Conservation (phyloP, 2,797 vertebrate genomes). For the Poecile montanus region DNA sequence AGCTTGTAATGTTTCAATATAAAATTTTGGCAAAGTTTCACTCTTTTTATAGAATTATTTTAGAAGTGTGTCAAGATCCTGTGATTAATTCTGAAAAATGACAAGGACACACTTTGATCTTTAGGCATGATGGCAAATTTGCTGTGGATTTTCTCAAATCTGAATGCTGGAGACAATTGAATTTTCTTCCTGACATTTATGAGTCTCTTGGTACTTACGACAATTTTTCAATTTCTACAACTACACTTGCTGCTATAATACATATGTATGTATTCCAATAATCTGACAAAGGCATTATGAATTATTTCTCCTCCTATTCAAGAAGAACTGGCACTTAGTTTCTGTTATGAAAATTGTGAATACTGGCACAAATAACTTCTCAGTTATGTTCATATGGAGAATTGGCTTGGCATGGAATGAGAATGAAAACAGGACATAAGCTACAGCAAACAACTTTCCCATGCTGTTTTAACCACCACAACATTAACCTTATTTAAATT, state of each 20-base stretch:
- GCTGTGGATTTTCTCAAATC: background rate
- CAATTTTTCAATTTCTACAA: conserved; percentile 16
- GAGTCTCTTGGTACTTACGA: background rate
- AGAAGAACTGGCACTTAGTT: background rate
- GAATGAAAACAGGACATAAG: conserved; percentile 10
- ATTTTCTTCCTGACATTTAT: background rate
- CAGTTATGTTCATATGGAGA: conserved; percentile 17
- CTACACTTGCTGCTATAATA: background rate
- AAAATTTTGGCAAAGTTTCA: conserved; percentile 1
- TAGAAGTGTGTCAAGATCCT: background rate
- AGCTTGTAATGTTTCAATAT: background rate
- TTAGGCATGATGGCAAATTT: background rate
- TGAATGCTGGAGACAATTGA: background rate
- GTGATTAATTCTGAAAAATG: background rate
- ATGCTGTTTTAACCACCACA: background rate
- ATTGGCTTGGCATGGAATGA: background rate
- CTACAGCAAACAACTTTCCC: background rate
- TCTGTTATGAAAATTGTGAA: background rate
- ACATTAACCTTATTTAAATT: background rate
- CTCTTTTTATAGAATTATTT: background rate
- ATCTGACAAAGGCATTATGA: conserved; percentile 9
- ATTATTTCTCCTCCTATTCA: conserved; percentile 29
- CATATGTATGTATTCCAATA: background rate
- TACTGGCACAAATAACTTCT: background rate
- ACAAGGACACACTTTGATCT: background rate